A percentile compares a stretch with the other conserved stretches of the same genome.
These are phyloP conservation scores for Cosmorhoe ocellata DNA, from an alignment of 2,888 invertebrate species.

Conservation along the genomic window DNA sequence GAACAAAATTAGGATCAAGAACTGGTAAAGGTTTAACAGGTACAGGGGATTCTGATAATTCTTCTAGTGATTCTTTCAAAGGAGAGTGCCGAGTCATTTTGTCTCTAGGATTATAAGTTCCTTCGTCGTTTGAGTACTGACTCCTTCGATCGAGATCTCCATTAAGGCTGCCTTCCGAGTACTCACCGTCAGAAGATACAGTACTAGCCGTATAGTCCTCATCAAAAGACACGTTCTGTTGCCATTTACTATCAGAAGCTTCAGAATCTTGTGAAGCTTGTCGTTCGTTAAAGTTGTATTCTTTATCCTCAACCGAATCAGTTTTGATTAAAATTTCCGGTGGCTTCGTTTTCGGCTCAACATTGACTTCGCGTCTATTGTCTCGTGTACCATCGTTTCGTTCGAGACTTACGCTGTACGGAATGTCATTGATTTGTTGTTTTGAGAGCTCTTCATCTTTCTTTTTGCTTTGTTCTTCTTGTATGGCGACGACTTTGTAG, in stretches of 20 bases:
- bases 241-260: constrained; percentile 70
- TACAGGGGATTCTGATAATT: constrained; percentile 78
- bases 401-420: constrained; percentile 48
- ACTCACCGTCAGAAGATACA: constrained; percentile 78
- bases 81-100: constrained; percentile 63
- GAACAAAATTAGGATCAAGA: constrained; percentile 87
- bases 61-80: constrained; percentile 51
- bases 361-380: constrained; percentile 28
- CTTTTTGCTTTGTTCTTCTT: constrained; percentile 84
- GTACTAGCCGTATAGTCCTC: constrained; percentile 86
- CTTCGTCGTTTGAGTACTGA: constrained; percentile 79
- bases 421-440: constrained; percentile 61
- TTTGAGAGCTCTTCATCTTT: constrained; percentile 42
- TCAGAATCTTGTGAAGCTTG: constrained; percentile 58
- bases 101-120: constrained; percentile 86
- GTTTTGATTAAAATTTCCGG: constrained; percentile 63
- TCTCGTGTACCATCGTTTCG: constrained; percentile 36
- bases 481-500: constrained; percentile 88
- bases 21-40: constrained; percentile 84
- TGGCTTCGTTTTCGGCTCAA: constrained; percentile 34
- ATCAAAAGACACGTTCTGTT: constrained; percentile 71
- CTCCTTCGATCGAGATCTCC: constrained; percentile 58
- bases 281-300: constrained; percentile 50
- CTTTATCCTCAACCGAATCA: constrained; percentile 59
- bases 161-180: constrained; percentile 67